These are phyloP conservation scores for Cyprinus carpio DNA, from an alignment of 2,113 vertebrate genomes.

Conservation along the genomic window DNA sequence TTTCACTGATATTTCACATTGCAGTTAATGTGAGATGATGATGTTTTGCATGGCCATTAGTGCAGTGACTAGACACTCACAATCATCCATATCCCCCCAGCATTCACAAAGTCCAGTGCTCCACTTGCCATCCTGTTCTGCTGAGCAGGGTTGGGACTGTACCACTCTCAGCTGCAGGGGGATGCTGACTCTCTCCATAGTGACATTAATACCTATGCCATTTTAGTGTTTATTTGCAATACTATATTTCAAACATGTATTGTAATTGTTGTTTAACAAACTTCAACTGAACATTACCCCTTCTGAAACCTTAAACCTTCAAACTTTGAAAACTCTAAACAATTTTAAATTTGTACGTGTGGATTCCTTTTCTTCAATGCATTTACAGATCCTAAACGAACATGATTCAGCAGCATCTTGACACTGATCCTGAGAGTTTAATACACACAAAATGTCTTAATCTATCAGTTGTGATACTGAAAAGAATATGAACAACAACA, in stretches of 20 bases:
- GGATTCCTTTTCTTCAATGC: not conserved
- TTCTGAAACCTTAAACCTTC: not conserved
- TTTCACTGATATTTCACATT: not conserved
- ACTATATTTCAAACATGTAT: not conserved
- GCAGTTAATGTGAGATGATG: not conserved
- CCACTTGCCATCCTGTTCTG: conserved; percentile 60
- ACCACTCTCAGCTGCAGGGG: not conserved
- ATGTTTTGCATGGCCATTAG: not conserved
- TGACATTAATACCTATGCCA: not conserved
- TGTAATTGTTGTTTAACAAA: not conserved
- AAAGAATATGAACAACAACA: not conserved
- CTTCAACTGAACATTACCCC: not conserved
- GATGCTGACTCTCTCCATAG: not conserved
- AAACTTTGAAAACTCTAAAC: too few species aligned
- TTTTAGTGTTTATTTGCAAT: not conserved
- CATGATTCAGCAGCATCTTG: not conserved
- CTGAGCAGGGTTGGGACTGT: not conserved
- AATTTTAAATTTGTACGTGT: not conserved
- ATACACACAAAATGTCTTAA: not conserved
- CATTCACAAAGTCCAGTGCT: conserved; percentile 75
- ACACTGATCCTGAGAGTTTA: too few species aligned
- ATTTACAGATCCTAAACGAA: not conserved
- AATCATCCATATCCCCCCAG: conserved; percentile 70
- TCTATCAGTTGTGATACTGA: not conserved
- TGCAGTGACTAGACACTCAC: conserved; percentile 58